Percentiles rank a stretch among this genome's conserved stretches.
These are phyloP conservation scores for Astyanax mexicanus DNA, from an alignment of 2,797 vertebrate species.

Conservation along the genomic window DNA sequence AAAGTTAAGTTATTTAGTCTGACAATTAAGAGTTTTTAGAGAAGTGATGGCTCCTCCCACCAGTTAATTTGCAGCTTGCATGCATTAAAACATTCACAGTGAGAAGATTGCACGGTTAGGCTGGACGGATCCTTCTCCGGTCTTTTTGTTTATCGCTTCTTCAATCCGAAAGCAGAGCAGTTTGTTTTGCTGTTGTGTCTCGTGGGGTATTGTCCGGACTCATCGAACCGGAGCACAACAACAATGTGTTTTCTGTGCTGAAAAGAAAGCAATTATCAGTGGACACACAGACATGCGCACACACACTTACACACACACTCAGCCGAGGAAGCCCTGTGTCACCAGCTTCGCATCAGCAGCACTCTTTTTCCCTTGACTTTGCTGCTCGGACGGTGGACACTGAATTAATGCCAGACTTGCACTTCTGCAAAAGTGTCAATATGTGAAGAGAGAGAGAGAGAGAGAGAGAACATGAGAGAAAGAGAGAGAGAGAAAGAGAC, in stretches of 20 bases:
- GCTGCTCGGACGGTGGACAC: constrained; percentile 54
- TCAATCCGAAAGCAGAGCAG: neutral
- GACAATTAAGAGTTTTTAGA: neutral
- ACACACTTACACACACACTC: too few species aligned
- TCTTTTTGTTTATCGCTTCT: neutral
- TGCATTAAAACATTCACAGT: neutral
- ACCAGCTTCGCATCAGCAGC: neutral
- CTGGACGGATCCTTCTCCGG: neutral
- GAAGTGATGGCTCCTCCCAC: neutral
- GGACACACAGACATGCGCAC: neutral
- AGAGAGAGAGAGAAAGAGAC: constrained; percentile 47
- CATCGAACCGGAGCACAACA: neutral
- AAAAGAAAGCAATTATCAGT: constrained; percentile 26
- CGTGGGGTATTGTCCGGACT: neutral
- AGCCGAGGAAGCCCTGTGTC: neutral
- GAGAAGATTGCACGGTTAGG: neutral
- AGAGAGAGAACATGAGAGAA: constrained; percentile 45
- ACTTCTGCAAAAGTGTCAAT: constrained; percentile 67
- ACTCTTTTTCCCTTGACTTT: constrained; percentile 34
- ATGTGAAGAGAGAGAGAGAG: constrained; percentile 29
- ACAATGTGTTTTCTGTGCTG: neutral
- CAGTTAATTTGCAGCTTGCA: neutral
- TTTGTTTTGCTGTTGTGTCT: constrained; percentile 8
- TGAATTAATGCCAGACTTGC: constrained; percentile 71
- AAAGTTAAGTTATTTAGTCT: too few species aligned